Evolutionary conservation across 2,797 vertebrate genomes (phyloP), one percentile per base, ranked within the genome.

Genomic region (Margarornis squamiger): DNA sequence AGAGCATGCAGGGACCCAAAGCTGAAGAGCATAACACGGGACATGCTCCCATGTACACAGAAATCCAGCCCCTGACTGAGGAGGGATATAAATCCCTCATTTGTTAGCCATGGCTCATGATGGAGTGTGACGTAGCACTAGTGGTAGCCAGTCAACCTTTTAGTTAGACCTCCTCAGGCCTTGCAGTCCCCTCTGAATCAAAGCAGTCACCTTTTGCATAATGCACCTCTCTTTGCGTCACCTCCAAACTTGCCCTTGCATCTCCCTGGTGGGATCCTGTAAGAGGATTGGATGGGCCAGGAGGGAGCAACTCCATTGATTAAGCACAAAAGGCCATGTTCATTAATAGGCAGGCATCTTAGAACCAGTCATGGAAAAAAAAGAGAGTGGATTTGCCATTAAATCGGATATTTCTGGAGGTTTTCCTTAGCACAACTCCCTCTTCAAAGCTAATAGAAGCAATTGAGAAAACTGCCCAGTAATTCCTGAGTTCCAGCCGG

Each of bases 381-480:
- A 77, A 80, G 65, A 81, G 18, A 78, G 65, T 91, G 85, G 94
- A 93, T 97, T 97, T 97, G 88, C 88, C 58, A 74, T 90, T 92
- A 96, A 97, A 96, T 92, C 65, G 51, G 94, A 96, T 96, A 88
- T 96, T 95, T 92, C 63, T 62, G 73, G 61, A 90, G 54, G 68
- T 91, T 95, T 94, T 89, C 91, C 93, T 91, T 72, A 89, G 73
- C 57, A 79, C 74, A 95, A 49, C 78, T 93, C 88, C 61, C 39
- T 91, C 71, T 86, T 86, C 84, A 81, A 88, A 93, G 67, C 54
- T 88, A 88, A 93, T 45, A 95, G 90, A 88, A 92, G 67, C 74
- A 82, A 81, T 19, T 81, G 92, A 93, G 86, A 89, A 75, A 90
- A 76, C 67, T 95, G 75, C 73, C 88, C 80, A 82, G 63, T 91